phyloP scores from a whole-genome alignment of 2,888 invertebrate species.

The Sesia bembeciformis region DNA sequence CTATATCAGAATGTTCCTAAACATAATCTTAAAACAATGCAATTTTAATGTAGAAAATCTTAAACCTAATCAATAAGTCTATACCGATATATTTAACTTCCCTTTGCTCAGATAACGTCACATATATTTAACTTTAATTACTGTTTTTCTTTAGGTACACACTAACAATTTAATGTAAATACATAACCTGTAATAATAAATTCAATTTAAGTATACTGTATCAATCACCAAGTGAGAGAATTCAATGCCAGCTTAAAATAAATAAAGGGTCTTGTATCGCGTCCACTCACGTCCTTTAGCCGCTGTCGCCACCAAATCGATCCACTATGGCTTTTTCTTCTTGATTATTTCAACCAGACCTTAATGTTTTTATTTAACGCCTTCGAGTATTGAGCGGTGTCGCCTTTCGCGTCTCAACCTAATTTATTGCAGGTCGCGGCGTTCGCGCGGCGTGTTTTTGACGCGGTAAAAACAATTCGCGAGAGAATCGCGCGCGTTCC shows the following conservation, averaged over 20 bases:
- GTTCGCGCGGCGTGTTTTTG: slow-evolving; percentile 55
- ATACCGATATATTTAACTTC: too few relatives aligned
- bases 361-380: slow-evolving; percentile 74
- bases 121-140: too few relatives aligned
- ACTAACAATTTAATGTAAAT: too few relatives aligned
- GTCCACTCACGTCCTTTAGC: slow-evolving; percentile 28
- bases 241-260: slow-evolving; percentile 9
- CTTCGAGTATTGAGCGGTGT: slow-evolving; percentile 62
- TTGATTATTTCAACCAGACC: slow-evolving; percentile 63
- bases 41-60: too few relatives aligned
- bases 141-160: too few relatives aligned
- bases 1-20: too few relatives aligned
- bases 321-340: slow-evolving; percentile 59
- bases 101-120: too few relatives aligned
- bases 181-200: too few relatives aligned
- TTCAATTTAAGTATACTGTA: neutral
- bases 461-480: slow-evolving; percentile 50
- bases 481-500: slow-evolving; percentile 34
- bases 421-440: slow-evolving; percentile 64
- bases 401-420: slow-evolving; percentile 60
- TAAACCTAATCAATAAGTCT: too few relatives aligned
- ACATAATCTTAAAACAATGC: too few relatives aligned
- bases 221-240: neutral
- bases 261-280: slow-evolving; percentile 2
- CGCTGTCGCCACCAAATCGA: slow-evolving; percentile 59